phyloP scores from a whole-genome alignment of 2,888 invertebrate species.

The Epirrita christyi region DNA sequence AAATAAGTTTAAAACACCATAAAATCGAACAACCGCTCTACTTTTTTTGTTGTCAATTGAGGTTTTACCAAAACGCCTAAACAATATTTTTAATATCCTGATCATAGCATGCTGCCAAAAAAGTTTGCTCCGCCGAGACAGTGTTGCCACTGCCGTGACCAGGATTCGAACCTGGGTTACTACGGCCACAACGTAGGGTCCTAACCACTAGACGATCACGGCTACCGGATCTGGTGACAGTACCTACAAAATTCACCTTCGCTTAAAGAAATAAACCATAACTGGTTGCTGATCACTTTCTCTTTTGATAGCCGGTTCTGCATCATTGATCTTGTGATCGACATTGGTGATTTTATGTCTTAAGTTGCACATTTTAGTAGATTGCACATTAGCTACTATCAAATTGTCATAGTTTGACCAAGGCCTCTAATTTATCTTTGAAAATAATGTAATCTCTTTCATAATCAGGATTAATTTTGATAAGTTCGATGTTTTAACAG shows the following conservation, averaged over 20 bases:
- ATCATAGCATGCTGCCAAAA: background rate
- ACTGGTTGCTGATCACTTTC: slow-evolving; percentile 26
- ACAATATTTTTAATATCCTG: too few species aligned
- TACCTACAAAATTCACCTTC: background rate
- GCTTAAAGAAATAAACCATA: slow-evolving; percentile 8
- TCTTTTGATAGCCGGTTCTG: slow-evolving; percentile 21
- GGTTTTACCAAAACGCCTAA: too few species aligned
- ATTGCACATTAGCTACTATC: slow-evolving; percentile 1
- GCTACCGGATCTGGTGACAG: slow-evolving; percentile 47
- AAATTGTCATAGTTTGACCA: background rate
- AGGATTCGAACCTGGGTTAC: slow-evolving; percentile 91
- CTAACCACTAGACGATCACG: slow-evolving; percentile 89
- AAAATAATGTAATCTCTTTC: background rate
- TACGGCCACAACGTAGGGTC: slow-evolving; percentile 91
- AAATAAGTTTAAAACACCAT: too few species aligned
- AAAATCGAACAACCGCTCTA: too few species aligned
- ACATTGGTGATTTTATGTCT: background rate
- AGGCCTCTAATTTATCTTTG: background rate
- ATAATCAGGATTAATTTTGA: background rate
- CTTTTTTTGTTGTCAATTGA: too few species aligned
- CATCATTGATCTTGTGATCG: slow-evolving; percentile 11
- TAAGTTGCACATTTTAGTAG: slow-evolving; percentile 1
- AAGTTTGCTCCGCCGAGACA: slow-evolving; percentile 50
- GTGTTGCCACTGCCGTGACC: slow-evolving; percentile 77
- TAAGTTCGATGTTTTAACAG: background rate